phyloP scores from a whole-genome alignment of 2,113 vertebrate genomes.

The Carlito syrichta region DNA sequence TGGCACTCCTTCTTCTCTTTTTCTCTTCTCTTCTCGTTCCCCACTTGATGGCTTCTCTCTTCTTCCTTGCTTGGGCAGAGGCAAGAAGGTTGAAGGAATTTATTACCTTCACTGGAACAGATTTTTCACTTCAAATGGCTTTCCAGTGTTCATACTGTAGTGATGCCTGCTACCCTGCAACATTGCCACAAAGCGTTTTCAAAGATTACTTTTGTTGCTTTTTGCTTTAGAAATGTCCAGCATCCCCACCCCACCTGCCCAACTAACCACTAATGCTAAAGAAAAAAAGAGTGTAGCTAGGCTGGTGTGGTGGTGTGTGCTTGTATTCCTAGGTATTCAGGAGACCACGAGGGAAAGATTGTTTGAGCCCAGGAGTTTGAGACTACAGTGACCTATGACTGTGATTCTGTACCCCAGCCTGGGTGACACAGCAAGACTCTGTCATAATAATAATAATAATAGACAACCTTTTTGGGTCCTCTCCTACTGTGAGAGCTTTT shows the following conservation, averaged over 20 bases:
- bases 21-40: slow-evolving; percentile 24
- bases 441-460: no score
- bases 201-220: slow-evolving; percentile 54
- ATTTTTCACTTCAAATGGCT: slow-evolving; percentile 69
- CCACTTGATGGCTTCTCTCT: not conserved
- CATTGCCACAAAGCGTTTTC: slow-evolving; percentile 65
- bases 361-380: not conserved
- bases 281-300: not conserved
- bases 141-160: slow-evolving; percentile 61
- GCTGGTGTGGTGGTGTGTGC: not conserved
- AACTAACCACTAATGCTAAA: slow-evolving; percentile 48
- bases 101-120: slow-evolving; percentile 60
- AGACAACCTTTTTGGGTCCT: no score
- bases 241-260: not conserved
- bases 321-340: not conserved
- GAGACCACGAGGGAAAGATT: not conserved
- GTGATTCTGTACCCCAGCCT: not conserved
- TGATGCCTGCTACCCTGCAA: slow-evolving; percentile 56
- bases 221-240: slow-evolving; percentile 61
- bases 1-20: not conserved
- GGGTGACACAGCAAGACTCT: not conserved
- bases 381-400: not conserved
- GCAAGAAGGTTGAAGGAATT: slow-evolving; percentile 47
- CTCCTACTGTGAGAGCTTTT: no score
- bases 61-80: slow-evolving; percentile 42